Evolutionary conservation across 1,140 invertebrate species (phyloP).

Genomic region (Laodelphax striatellus): DNA sequence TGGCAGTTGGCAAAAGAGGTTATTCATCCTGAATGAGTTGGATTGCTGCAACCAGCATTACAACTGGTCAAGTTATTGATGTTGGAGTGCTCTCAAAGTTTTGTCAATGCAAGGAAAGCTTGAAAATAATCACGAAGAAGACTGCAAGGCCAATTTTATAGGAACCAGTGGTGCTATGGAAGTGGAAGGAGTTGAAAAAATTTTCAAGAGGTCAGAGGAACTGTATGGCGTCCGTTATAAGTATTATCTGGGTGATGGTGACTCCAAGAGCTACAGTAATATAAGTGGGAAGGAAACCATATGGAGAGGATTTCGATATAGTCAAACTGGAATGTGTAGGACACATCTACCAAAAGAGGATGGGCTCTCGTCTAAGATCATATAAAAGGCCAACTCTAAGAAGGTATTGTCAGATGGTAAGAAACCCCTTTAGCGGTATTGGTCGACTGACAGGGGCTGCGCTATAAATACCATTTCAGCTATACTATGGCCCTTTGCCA

Average conservation of each 20-base stretch:
- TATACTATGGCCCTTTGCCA: constrained; percentile 6
- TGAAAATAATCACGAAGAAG: constrained; percentile 3
- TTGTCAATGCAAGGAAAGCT: constrained; percentile 12
- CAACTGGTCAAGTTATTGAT: constrained; percentile 16
- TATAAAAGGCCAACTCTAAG: not conserved
- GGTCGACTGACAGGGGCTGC: constrained; percentile 16
- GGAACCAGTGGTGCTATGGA: constrained; percentile 22
- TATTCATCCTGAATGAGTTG: no score
- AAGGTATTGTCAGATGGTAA: constrained; percentile 10
- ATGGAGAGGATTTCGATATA: constrained; percentile 18
- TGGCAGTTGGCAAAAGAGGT: no score
- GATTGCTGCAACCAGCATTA: no score
- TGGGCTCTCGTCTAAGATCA: constrained; percentile 19
- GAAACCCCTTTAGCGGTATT: constrained; percentile 11
- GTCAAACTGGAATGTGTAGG: constrained; percentile 23
- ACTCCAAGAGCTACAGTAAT: constrained; percentile 13
- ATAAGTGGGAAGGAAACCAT: constrained; percentile 14
- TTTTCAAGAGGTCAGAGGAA: constrained; percentile 13
- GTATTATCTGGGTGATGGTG: constrained; percentile 21
- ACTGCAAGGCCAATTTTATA: constrained; percentile 18
- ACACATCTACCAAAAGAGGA: constrained; percentile 24
- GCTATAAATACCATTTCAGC: constrained; percentile 3
- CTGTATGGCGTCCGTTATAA: constrained; percentile 16
- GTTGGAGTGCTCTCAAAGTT: constrained; percentile 14
- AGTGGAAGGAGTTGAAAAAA: constrained; percentile 6